Percentiles rank a stretch among this genome's conserved stretches.
Evolutionary conservation across 2,797 vertebrate genomes (phyloP).

Genomic region (Setipinna tenuifilis): DNA sequence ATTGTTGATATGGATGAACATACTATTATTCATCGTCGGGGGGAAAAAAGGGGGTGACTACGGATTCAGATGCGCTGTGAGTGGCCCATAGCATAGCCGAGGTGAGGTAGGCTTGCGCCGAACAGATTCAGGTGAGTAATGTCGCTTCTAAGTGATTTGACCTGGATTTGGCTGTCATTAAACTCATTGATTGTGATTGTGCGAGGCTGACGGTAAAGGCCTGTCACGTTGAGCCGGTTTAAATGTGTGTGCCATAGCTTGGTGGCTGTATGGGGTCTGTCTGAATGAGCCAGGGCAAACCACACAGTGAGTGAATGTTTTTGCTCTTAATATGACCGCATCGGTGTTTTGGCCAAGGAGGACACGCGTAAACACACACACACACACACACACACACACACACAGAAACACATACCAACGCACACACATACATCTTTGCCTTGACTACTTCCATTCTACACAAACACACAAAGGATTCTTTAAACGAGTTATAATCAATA

Average conservation of each 20-base stretch:
- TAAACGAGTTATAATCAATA: too few relatives aligned
- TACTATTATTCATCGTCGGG: background rate
- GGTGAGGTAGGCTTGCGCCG: background rate
- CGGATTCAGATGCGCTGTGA: background rate
- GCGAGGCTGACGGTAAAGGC: background rate
- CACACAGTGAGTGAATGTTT: background rate
- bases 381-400: too few relatives aligned
- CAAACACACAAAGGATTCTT: too few relatives aligned
- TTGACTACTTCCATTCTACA: too few relatives aligned
- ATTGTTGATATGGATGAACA: background rate
- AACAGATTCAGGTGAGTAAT: constrained; percentile 13
- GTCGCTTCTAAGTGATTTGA: background rate
- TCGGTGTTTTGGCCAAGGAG: too few relatives aligned
- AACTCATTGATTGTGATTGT: background rate
- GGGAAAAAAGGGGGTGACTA: background rate
- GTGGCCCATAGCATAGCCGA: background rate
- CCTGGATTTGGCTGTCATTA: constrained; percentile 17
- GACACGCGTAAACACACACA: too few relatives aligned
- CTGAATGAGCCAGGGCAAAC: background rate
- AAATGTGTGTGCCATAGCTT: background rate
- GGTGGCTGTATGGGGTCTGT: too few relatives aligned
- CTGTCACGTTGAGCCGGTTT: background rate
- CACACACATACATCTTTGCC: too few relatives aligned
- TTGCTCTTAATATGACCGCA: too few relatives aligned
- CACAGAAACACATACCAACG: background rate